Evolutionary conservation across 2,888 invertebrate species (phyloP).

Genomic region (Orchesellides sinensis): DNA sequence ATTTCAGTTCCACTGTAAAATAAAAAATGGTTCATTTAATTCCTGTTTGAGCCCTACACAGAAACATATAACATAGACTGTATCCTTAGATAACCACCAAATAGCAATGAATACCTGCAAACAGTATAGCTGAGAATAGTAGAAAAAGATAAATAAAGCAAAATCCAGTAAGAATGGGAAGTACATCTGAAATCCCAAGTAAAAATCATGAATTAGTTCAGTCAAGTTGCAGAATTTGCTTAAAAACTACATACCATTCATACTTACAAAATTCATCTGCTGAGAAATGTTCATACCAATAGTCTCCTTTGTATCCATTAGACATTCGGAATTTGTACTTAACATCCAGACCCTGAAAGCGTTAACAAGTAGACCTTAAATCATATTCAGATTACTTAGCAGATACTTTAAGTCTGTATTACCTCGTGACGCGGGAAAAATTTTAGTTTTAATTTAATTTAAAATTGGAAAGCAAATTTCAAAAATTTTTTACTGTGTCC

Average conservation of each 20-base stretch:
- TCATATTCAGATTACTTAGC: slow-evolving; percentile 3
- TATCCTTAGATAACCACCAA: too few relatives aligned
- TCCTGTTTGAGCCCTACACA: too few relatives aligned
- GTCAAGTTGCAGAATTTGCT: too few relatives aligned
- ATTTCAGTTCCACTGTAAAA: slow-evolving; percentile 84
- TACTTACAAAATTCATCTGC: slow-evolving; percentile 96
- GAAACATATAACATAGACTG: too few relatives aligned
- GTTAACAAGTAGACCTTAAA: slow-evolving; percentile 52
- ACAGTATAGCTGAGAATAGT: slow-evolving; percentile 84
- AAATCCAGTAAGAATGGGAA: slow-evolving; percentile 88
- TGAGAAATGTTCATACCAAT: slow-evolving; percentile 94
- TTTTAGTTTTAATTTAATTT: too few relatives aligned
- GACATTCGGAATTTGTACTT: slow-evolving; percentile 91
- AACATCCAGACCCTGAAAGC: slow-evolving; percentile 85
- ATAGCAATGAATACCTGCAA: slow-evolving; percentile 80
- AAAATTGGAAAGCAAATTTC: too few relatives aligned
- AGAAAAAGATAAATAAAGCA: slow-evolving; percentile 85
- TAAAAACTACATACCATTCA: too few relatives aligned
- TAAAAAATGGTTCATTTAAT: background rate
- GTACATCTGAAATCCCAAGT: slow-evolving; percentile 87
- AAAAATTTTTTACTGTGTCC: too few relatives aligned
- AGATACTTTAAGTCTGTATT: too few relatives aligned
- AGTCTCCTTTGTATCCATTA: slow-evolving; percentile 87
- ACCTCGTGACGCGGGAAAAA: too few relatives aligned
- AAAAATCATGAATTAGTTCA: too few relatives aligned